Percentiles rank a stretch among this genome's conserved stretches.
Conservation (phyloP, 2,797 vertebrate species). For the Tarsius wallacei region DNA sequence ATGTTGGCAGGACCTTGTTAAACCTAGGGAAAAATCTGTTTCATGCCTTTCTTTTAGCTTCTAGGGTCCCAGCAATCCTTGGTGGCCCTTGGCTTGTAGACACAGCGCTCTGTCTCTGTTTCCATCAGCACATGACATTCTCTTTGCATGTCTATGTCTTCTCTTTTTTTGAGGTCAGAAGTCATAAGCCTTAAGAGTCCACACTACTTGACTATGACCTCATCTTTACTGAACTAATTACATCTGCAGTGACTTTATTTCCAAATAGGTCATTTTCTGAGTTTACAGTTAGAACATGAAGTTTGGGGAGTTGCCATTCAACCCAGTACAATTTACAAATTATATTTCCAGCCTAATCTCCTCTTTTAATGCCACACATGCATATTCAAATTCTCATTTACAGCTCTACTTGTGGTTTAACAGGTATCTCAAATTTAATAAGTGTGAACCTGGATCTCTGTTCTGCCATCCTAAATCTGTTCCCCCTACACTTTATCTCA, state of each 20-base stretch:
- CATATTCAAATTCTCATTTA: background rate
- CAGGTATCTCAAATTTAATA: background rate
- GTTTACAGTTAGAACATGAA: background rate
- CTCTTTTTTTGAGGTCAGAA: background rate
- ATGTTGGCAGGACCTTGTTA: fast-evolving
- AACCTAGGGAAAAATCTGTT: background rate
- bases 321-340: background rate
- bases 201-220: background rate
- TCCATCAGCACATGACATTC: fast-evolving
- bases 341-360: background rate
- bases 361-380: background rate
- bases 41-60: background rate
- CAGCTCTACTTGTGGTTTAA: background rate
- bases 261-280: background rate
- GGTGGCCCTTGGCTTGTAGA: background rate
- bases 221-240: background rate
- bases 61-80: background rate
- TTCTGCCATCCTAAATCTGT: background rate
- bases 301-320: background rate
- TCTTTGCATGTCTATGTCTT: background rate
- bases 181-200: background rate
- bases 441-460: background rate
- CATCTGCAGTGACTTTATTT: background rate
- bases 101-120: background rate
- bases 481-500: background rate